Conservation (phyloP, 2,888 invertebrate genomes). For the Cataglyphis rosenhaueri region DNA sequence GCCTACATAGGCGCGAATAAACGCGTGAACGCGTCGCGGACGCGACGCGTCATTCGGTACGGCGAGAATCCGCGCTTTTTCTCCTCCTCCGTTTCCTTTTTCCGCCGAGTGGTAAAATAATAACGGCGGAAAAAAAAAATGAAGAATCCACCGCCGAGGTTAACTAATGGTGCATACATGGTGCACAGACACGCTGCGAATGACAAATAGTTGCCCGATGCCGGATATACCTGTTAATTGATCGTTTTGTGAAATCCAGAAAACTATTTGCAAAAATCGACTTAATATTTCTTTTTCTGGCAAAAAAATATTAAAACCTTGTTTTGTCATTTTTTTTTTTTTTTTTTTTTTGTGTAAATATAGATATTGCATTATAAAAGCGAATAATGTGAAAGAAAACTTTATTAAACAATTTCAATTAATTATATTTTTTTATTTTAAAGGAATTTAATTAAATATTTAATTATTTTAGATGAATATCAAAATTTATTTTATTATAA, state of each 20-base stretch:
- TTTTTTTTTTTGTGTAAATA: neutral
- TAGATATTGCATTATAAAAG: neutral
- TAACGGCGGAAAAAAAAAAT: constrained; percentile 52
- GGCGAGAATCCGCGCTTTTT: constrained; percentile 57
- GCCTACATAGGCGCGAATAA: constrained; percentile 75
- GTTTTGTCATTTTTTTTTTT: neutral
- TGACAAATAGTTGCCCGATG: constrained; percentile 51
- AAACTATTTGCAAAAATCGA: constrained; percentile 9
- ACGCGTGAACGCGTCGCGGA: constrained; percentile 71
- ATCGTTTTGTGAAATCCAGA: constrained; percentile 34
- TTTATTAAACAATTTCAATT: constrained; percentile 13
- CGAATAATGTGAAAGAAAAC: neutral
- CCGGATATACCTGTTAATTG: constrained; percentile 48
- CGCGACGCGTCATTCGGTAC: constrained; percentile 64
- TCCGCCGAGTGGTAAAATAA: constrained; percentile 44
- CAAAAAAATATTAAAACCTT: neutral
- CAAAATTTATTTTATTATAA: neutral
- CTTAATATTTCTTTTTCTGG: neutral
- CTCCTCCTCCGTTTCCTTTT: constrained; percentile 59
- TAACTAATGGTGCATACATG: constrained; percentile 60
- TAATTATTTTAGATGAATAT: neutral
- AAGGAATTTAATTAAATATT: neutral
- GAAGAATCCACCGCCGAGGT: constrained; percentile 47
- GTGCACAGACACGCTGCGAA: constrained; percentile 32
- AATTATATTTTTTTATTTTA: too few species aligned